Percentiles rank a stretch among this genome's conserved stretches.
These are phyloP conservation scores for Limanda limanda DNA, from an alignment of 2,113 vertebrate species.

Conservation along the genomic window DNA sequence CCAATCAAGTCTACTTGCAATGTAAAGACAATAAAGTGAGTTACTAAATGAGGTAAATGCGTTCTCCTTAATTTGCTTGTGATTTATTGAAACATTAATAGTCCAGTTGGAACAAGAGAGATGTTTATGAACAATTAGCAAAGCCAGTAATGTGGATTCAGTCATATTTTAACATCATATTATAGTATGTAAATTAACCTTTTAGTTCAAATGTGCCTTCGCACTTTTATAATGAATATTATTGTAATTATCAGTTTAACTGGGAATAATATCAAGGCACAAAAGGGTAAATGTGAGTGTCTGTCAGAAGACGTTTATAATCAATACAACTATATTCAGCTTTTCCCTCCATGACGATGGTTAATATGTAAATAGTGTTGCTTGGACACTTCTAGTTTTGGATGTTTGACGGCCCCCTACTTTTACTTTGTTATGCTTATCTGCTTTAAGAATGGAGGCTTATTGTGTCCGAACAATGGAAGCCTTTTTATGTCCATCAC, in stretches of 20 bases:
- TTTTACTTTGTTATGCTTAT: slow-evolving; percentile 84
- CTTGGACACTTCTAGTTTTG: slow-evolving; percentile 77
- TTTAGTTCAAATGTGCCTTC: slow-evolving; percentile 5
- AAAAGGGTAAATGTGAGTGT: slow-evolving; percentile 53
- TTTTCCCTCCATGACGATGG: slow-evolving; percentile 50
- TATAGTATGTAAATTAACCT: slow-evolving; percentile 22
- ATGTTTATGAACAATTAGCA: slow-evolving; percentile 39
- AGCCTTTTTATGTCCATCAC: slow-evolving; percentile 86
- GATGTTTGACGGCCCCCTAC: slow-evolving; percentile 82
- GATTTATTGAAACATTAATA: slow-evolving; percentile 67
- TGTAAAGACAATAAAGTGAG: slow-evolving; percentile 70
- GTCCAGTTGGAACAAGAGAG: slow-evolving; percentile 23
- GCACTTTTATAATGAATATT: background rate
- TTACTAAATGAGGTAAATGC: slow-evolving; percentile 65
- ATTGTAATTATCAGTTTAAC: slow-evolving; percentile 29
- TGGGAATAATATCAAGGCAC: slow-evolving; percentile 38
- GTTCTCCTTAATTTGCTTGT: slow-evolving; percentile 66
- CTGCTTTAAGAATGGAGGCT: slow-evolving; percentile 73
- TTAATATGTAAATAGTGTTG: slow-evolving; percentile 78
- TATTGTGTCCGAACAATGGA: slow-evolving; percentile 79
- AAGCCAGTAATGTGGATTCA: slow-evolving; percentile 37
- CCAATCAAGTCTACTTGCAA: slow-evolving; percentile 63
- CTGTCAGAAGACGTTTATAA: slow-evolving; percentile 52
- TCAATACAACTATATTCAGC: slow-evolving; percentile 68
- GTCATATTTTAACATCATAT: slow-evolving; percentile 26